Conservation (phyloP, 2,113 vertebrate species). For the Corythornis madagascariensis region DNA sequence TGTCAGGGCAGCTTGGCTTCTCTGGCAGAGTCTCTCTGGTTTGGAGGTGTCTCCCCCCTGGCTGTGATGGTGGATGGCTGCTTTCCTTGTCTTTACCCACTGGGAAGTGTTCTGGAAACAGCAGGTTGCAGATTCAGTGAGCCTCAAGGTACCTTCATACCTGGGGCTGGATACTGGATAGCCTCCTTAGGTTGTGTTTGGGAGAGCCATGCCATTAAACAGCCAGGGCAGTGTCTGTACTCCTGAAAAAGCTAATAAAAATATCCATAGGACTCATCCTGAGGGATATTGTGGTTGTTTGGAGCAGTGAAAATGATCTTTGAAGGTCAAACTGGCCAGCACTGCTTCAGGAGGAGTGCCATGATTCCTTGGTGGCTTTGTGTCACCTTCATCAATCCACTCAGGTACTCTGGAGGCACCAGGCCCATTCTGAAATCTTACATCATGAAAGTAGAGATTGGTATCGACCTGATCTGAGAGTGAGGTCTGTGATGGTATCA, state of each 20-base stretch:
- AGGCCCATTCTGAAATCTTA: conserved; percentile 15
- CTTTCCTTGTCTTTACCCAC: not conserved
- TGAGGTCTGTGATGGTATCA: not conserved
- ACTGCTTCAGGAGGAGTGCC: not conserved
- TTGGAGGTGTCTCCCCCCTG: not conserved
- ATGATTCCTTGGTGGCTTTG: not conserved
- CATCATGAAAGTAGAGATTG: not conserved
- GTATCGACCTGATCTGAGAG: not conserved
- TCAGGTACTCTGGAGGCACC: not conserved
- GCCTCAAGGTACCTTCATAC: not conserved
- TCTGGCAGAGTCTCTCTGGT: not conserved
- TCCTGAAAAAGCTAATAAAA: not conserved
- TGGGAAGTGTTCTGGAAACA: not conserved
- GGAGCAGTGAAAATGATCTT: not conserved
- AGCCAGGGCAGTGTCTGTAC: not conserved
- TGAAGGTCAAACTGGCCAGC: conserved; percentile 27
- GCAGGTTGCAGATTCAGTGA: not conserved
- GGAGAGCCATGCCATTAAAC: not conserved
- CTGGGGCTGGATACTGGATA: not conserved
- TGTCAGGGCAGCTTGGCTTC: not conserved
- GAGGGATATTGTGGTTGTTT: not conserved
- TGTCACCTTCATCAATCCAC: not conserved
- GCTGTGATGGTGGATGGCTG: not conserved
- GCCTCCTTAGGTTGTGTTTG: not conserved
- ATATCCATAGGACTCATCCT: not conserved